Percentiles rank a stretch among this genome's conserved stretches.
These are phyloP conservation scores for Aeoliscus strigatus DNA, from an alignment of 2,797 vertebrate species.

Conservation along the genomic window DNA sequence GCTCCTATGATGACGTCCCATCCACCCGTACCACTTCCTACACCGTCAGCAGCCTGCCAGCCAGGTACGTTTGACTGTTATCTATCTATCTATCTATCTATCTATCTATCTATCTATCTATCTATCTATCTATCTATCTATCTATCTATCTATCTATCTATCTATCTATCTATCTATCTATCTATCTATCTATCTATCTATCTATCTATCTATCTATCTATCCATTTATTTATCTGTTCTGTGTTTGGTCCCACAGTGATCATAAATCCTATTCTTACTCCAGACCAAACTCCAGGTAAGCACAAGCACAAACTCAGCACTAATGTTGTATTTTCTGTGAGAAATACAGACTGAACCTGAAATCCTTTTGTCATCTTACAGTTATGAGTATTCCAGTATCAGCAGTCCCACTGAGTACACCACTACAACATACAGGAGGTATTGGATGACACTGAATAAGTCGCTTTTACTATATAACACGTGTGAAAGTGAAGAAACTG, in stretches of 20 bases:
- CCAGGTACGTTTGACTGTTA: too few relatives aligned
- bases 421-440: conserved; percentile 69
- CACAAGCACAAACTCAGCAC: neutral
- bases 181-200: too few relatives aligned
- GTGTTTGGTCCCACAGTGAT: conserved; percentile 36
- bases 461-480: neutral
- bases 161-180: too few relatives aligned
- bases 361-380: conserved; percentile 50
- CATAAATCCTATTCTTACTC: conserved; percentile 43
- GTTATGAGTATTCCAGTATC: conserved; percentile 60
- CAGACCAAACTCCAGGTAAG: conserved; percentile 53
- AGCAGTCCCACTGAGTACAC: conserved; percentile 60
- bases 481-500: conserved; percentile 2
- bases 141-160: too few relatives aligned
- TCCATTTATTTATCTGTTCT: conserved; percentile 18
- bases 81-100: too few relatives aligned
- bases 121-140: too few relatives aligned
- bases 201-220: too few relatives aligned
- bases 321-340: neutral
- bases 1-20: conserved; percentile 50
- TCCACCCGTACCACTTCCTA: conserved; percentile 44
- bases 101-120: too few relatives aligned
- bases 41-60: conserved; percentile 37
- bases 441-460: neutral
- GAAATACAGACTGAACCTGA: neutral